These are phyloP conservation scores for Acrossocheilus wenchowensis DNA, from an alignment of 2,797 vertebrate species.

Conservation along the genomic window DNA sequence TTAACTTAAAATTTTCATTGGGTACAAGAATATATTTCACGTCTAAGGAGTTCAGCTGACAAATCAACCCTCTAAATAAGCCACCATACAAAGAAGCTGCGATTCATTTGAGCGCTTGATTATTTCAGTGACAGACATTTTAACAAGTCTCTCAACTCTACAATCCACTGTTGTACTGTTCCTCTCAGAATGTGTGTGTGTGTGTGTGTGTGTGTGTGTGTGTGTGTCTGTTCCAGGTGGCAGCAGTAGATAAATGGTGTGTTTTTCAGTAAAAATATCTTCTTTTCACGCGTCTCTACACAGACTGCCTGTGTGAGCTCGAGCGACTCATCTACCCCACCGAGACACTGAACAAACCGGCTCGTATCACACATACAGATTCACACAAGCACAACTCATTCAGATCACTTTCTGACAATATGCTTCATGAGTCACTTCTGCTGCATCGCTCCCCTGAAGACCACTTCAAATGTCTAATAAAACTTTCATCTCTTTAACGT, in stretches of 20 bases:
- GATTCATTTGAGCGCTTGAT: not conserved
- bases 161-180: not conserved
- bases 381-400: not conserved
- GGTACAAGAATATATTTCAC: not conserved
- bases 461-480: no score
- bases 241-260: slow-evolving; percentile 18
- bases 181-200: not conserved
- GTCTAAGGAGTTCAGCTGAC: not conserved
- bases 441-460: not conserved
- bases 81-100: not conserved
- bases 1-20: no score
- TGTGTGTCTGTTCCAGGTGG: slow-evolving; percentile 15
- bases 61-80: not conserved
- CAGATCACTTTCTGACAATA: not conserved
- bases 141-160: not conserved
- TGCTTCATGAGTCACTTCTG: not conserved
- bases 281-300: not conserved
- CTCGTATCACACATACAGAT: not conserved
- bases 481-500: not conserved
- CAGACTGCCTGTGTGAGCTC: not conserved
- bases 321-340: not conserved
- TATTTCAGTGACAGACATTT: not conserved
- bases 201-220: not conserved
- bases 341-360: not conserved
- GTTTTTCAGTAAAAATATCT: not conserved